Percentiles rank a stretch among this genome's conserved stretches.
Conservation (phyloP, 2,888 invertebrate genomes). For the Hecatera dysodea region DNA sequence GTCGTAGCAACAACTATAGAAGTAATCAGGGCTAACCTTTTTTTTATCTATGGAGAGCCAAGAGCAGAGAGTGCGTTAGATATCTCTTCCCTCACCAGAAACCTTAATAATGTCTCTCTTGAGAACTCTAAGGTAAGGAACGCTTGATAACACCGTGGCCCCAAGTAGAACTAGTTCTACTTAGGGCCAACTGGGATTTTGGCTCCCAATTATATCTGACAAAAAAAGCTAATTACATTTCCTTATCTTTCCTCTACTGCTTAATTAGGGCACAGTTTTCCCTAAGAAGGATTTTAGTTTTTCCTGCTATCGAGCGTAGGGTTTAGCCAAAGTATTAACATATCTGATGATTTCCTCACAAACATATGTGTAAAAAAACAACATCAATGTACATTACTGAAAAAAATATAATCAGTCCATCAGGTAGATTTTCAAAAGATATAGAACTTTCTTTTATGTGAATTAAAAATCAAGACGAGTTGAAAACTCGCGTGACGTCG, state of each 20-base stretch:
- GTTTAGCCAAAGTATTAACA: background rate
- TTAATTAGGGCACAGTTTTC: constrained; percentile 1
- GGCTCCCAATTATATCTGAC: constrained; percentile 1
- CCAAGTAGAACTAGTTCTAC: constrained; percentile 2
- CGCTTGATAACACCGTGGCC: background rate
- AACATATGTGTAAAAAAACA: too few relatives aligned
- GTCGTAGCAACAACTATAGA: too few relatives aligned
- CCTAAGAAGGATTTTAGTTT: background rate
- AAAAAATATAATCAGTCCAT: too few relatives aligned
- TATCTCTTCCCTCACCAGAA: background rate
- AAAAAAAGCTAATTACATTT: constrained; percentile 9
- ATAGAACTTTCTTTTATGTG: too few relatives aligned
- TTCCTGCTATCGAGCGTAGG: background rate
- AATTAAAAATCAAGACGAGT: too few relatives aligned
- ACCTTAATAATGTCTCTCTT: constrained; percentile 1
- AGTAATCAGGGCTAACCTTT: background rate
- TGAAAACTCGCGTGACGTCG: too few relatives aligned
- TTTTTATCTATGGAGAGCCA: background rate
- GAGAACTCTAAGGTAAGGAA: too few relatives aligned
- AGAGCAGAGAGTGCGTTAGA: background rate
- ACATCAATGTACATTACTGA: too few relatives aligned
- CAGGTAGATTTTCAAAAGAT: too few relatives aligned
- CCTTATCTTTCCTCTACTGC: background rate
- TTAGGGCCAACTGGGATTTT: constrained; percentile 5
- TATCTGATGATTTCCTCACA: too few relatives aligned